These are phyloP conservation scores for Neofelis nebulosa DNA, from an alignment of 2,113 vertebrate genomes.

Conservation along the genomic window DNA sequence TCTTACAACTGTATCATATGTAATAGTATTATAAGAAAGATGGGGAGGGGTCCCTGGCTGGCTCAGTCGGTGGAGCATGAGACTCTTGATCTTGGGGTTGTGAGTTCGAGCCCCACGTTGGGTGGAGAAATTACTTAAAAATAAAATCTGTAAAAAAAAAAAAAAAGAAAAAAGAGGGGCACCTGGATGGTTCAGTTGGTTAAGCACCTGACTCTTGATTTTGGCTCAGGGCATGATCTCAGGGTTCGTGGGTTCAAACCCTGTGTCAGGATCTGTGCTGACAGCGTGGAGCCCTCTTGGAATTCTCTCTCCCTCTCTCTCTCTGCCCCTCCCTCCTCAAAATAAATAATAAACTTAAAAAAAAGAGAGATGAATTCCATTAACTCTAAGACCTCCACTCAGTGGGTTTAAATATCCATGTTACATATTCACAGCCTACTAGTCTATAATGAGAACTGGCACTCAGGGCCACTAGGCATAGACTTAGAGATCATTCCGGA, in stretches of 20 bases:
- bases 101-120: background rate
- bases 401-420: background rate
- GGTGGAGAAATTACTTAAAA: background rate
- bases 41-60: background rate
- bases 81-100: background rate
- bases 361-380: background rate
- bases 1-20: conserved; percentile 58
- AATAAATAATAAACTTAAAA: background rate
- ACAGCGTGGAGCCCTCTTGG: too few species aligned
- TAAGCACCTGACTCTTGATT: too few species aligned
- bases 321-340: too few species aligned
- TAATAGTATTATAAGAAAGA: conserved; percentile 42
- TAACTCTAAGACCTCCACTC: background rate
- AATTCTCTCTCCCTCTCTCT: too few species aligned
- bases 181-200: too few species aligned
- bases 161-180: too few species aligned
- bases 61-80: background rate
- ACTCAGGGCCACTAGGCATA: background rate
- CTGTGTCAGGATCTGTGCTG: too few species aligned
- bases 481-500: background rate
- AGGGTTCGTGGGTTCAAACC: too few species aligned
- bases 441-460: background rate
- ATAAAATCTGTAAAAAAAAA: background rate
- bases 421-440: background rate
- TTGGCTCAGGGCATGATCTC: too few species aligned